Conservation (phyloP, 2,888 invertebrate genomes). For the Adelphocoris suturalis region DNA sequence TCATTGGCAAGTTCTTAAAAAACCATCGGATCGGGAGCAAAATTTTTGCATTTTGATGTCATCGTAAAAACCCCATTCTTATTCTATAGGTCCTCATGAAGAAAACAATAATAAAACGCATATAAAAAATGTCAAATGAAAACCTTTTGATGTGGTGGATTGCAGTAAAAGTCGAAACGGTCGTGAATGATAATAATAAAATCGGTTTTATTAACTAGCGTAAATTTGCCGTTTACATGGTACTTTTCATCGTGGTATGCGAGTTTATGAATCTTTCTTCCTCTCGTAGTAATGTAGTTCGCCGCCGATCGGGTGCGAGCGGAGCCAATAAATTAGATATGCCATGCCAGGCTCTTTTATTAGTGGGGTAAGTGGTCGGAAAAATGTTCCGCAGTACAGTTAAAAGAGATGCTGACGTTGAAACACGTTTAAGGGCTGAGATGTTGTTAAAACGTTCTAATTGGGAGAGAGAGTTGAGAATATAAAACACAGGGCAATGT, state of each 20-base stretch:
- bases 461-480: neutral
- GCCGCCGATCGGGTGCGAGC: neutral
- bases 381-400: neutral
- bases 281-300: neutral
- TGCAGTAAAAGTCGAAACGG: conserved; percentile 47
- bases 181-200: conserved; percentile 33
- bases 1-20: too few relatives aligned
- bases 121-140: neutral
- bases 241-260: neutral
- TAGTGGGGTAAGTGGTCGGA: neutral
- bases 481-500: neutral
- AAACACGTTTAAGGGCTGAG: neutral
- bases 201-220: conserved; percentile 43
- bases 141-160: conserved; percentile 1
- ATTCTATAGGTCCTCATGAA: neutral
- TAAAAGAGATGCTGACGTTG: neutral
- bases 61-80: neutral
- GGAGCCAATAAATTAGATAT: neutral
- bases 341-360: neutral
- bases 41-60: conserved; percentile 5
- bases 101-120: neutral
- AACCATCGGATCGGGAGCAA: neutral
- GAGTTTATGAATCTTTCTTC: neutral
- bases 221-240: conserved; percentile 41
- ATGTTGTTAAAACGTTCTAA: neutral